Conservation (phyloP, 2,888 invertebrate genomes). For the Amphipoea oculea region DNA sequence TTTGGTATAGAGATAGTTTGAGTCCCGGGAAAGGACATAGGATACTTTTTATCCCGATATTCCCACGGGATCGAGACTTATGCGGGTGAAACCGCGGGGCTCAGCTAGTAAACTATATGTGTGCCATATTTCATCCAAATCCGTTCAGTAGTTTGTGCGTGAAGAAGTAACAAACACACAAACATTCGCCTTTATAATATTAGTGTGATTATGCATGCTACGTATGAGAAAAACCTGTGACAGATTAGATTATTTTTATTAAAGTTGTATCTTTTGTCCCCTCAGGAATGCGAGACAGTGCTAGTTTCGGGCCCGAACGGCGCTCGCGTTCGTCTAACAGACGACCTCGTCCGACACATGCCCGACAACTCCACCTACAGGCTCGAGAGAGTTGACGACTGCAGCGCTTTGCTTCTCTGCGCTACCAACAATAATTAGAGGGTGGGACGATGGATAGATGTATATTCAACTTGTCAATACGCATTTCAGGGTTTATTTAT, state of each 20-base stretch:
- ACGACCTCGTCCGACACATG: constrained; percentile 96
- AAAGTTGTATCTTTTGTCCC: constrained; percentile 42
- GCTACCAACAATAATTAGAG: constrained; percentile 68
- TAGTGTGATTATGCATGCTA: no score
- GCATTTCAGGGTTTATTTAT: neutral
- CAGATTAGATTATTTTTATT: neutral
- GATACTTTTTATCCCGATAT: no score
- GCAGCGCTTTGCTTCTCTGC: constrained; percentile 74
- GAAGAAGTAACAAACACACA: no score
- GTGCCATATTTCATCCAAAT: no score
- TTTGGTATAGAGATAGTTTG: no score
- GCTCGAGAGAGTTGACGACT: constrained; percentile 79
- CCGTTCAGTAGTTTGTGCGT: no score
- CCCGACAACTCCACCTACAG: constrained; percentile 91
- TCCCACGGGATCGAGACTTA: no score
- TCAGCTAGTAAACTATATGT: no score
- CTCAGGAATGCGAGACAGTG: constrained; percentile 91
- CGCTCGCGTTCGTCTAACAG: constrained; percentile 95
- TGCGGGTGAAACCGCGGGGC: no score
- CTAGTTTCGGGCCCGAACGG: constrained; percentile 95
- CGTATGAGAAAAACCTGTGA: no score
- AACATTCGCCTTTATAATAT: no score
- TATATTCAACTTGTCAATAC: neutral
- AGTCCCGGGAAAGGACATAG: no score
- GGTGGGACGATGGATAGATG: neutral